phyloP scores from a whole-genome alignment of 2,797 vertebrate species.

The Buphagus erythrorhynchus region DNA sequence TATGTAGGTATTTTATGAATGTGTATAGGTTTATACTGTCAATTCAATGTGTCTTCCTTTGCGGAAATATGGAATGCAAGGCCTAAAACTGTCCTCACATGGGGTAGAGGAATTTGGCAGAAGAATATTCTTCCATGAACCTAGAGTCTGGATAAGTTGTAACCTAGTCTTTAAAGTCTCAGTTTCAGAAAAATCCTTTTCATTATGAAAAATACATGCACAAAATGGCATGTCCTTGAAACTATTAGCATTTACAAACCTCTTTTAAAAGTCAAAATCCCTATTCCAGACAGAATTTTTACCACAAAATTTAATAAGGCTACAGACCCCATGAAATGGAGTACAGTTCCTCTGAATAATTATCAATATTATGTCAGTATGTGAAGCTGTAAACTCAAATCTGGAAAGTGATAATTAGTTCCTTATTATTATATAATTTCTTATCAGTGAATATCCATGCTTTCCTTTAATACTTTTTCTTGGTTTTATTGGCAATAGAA shows the following conservation, averaged over 20 bases:
- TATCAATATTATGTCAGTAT: neutral
- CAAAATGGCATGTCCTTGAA: neutral
- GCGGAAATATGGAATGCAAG: neutral
- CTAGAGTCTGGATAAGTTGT: neutral
- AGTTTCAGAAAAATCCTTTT: neutral
- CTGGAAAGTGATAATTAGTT: constrained; percentile 3
- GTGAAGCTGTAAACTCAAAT: constrained; percentile 9
- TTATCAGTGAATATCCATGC: neutral
- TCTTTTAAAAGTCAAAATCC: neutral
- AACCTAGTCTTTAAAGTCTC: neutral
- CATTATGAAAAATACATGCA: neutral
- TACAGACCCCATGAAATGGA: neutral
- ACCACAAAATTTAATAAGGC: neutral
- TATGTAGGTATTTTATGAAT: neutral
- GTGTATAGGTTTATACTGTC: neutral
- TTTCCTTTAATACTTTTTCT: neutral
- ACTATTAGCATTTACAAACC: neutral
- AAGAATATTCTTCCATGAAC: neutral
- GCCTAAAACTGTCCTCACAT: neutral
- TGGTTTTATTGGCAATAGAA: constrained; percentile 19
- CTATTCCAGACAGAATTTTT: neutral
- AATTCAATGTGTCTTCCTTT: neutral
- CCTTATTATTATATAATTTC: neutral
- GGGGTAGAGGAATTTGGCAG: neutral
- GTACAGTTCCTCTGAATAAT: neutral